These are phyloP conservation scores for Mormyrops boulengeri DNA, from an alignment of 2,797 vertebrate species.

Conservation along the genomic window DNA sequence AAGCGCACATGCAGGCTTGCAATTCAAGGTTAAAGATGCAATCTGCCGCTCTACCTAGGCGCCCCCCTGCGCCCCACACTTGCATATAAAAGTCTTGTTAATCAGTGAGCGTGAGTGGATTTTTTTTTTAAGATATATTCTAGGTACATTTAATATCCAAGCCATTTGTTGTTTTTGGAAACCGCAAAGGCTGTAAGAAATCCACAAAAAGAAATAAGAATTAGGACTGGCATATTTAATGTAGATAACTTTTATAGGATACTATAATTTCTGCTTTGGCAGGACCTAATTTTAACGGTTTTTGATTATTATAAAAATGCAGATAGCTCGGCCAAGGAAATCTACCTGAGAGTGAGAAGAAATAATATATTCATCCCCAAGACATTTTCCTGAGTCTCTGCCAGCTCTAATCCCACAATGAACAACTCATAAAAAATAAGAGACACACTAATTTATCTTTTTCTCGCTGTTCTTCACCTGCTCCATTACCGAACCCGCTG, in stretches of 20 bases:
- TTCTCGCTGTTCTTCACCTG: not conserved
- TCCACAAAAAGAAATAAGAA: not conserved
- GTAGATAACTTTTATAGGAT: not conserved
- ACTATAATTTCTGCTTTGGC: not conserved
- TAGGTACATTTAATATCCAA: not conserved
- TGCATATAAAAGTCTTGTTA: not conserved
- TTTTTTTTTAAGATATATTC: not conserved
- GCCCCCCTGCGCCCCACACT: not conserved
- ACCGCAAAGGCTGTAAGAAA: not conserved
- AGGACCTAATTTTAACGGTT: not conserved
- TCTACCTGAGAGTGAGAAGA: not conserved
- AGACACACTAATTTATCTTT: slow-evolving; percentile 10
- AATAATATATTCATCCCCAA: not conserved
- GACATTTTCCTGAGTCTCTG: not conserved
- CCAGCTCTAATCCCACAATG: not conserved
- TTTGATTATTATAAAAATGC: not conserved
- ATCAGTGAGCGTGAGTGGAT: not conserved
- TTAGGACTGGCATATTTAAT: not conserved
- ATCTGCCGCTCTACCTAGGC: not conserved
- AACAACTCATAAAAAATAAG: slow-evolving; percentile 5
- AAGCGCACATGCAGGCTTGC: not conserved
- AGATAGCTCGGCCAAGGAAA: not conserved
- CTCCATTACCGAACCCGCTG: not conserved
- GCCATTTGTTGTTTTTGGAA: not conserved
- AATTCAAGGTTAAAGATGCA: slow-evolving; percentile 23